Percentiles rank a stretch among this genome's conserved stretches.
Conservation (phyloP, 2,113 vertebrate genomes). For the Plestiodon gilberti region DNA sequence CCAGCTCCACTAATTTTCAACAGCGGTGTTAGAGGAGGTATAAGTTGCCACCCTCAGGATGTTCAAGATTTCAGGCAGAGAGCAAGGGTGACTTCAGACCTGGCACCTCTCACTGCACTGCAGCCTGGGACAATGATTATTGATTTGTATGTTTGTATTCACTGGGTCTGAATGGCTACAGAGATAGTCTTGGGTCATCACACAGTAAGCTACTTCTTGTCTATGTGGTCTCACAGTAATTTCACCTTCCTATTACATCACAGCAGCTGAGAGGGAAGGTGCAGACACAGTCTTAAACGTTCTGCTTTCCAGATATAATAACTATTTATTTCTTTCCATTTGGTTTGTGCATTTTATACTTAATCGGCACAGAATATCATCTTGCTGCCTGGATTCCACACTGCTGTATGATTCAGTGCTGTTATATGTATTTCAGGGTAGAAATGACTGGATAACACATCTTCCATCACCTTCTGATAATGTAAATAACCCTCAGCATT, state of each 20-base stretch:
- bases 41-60: too few species aligned
- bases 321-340: slow-evolving; percentile 22
- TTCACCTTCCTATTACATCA: slow-evolving; percentile 18
- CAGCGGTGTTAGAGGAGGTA: too few species aligned
- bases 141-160: background rate
- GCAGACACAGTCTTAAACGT: background rate
- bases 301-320: rapidly evolving
- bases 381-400: background rate
- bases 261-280: background rate
- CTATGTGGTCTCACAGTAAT: background rate
- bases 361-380: background rate
- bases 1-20: too few species aligned
- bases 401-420: slow-evolving; percentile 12
- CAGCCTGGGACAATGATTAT: background rate
- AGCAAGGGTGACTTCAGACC: too few species aligned
- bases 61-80: background rate
- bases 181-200: background rate
- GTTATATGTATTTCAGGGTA: slow-evolving; percentile 14
- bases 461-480: slow-evolving; percentile 52
- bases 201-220: background rate
- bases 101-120: background rate
- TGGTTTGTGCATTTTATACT: slow-evolving; percentile 22
- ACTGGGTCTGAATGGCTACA: background rate
- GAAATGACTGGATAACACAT: slow-evolving; percentile 18
- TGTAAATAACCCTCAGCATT: slow-evolving; percentile 38